Percentiles rank a stretch among this genome's conserved stretches.
phyloP scores from a whole-genome alignment of 2,888 invertebrate species.

The Agrypnus murinus region DNA sequence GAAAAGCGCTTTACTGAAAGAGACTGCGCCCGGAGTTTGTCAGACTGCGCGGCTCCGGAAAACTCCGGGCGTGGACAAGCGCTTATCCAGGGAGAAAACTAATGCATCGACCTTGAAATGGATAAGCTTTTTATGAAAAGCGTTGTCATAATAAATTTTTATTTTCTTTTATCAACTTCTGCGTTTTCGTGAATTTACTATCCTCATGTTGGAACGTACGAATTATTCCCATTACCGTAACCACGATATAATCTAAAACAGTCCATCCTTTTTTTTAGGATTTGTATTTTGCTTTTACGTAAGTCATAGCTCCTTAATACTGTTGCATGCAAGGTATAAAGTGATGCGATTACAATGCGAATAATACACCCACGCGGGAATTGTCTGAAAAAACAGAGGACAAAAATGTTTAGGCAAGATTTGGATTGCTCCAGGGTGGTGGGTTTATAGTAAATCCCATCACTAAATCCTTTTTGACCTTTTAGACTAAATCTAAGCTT shows the following conservation, averaged over 20 bases:
- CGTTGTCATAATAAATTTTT: slow-evolving; percentile 22
- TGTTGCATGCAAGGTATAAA: neutral
- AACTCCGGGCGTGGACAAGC: slow-evolving; percentile 52
- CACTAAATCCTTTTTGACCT: slow-evolving; percentile 9
- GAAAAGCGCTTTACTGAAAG: slow-evolving; percentile 46
- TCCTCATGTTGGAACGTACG: neutral
- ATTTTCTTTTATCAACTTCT: slow-evolving; percentile 2
- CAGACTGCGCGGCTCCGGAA: slow-evolving; percentile 53
- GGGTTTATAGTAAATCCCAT: slow-evolving; percentile 10
- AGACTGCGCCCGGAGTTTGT: slow-evolving; percentile 52
- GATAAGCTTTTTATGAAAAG: slow-evolving; percentile 9
- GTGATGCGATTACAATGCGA: neutral
- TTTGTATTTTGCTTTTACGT: no score
- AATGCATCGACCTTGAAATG: slow-evolving; percentile 39
- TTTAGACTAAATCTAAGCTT: slow-evolving; percentile 4
- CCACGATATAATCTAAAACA: no score
- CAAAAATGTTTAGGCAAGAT: slow-evolving; percentile 3
- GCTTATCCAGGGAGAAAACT: slow-evolving; percentile 45
- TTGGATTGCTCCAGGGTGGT: slow-evolving; percentile 4
- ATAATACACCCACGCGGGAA: neutral
- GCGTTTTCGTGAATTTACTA: neutral
- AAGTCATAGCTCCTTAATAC: no score
- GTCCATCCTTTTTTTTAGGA: no score
- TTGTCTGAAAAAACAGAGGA: neutral
- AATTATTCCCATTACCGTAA: neutral